These are phyloP conservation scores for Engraulis encrasicolus DNA, from an alignment of 2,113 vertebrate species.

Conservation along the genomic window DNA sequence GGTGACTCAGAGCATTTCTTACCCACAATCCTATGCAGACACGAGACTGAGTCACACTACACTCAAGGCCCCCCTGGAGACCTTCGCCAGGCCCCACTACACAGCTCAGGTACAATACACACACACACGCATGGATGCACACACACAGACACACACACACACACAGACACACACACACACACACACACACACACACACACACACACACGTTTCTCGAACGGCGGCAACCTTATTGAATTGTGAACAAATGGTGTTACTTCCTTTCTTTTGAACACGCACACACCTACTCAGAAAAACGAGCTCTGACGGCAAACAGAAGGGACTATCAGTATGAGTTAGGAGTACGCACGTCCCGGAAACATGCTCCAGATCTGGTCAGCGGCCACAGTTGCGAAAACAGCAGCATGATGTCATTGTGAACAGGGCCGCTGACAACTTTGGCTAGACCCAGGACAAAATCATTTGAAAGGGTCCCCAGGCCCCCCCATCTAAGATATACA, in stretches of 20 bases:
- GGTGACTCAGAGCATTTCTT: constrained; percentile 61
- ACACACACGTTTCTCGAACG: background rate
- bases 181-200: background rate
- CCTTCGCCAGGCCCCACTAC: constrained; percentile 41
- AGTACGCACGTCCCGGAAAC: background rate
- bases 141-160: background rate
- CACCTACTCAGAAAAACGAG: too few relatives aligned
- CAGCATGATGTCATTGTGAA: background rate
- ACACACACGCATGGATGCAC: background rate
- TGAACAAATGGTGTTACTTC: too few relatives aligned
- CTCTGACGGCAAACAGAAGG: too few relatives aligned
- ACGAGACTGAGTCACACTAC: constrained; percentile 59
- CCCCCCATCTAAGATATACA: too few relatives aligned
- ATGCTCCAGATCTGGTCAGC: background rate
- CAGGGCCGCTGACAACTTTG: too few relatives aligned
- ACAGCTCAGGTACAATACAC: background rate
- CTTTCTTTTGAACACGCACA: too few relatives aligned
- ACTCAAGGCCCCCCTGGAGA: constrained; percentile 73
- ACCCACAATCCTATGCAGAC: too few relatives aligned
- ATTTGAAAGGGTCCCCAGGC: too few relatives aligned
- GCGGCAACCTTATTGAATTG: too few relatives aligned
- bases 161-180: background rate
- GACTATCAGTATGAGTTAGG: background rate
- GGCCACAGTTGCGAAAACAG: background rate
- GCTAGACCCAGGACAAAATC: too few relatives aligned